phyloP scores from a whole-genome alignment of 2,113 vertebrate genomes.

The Megaleporinus macrocephalus region DNA sequence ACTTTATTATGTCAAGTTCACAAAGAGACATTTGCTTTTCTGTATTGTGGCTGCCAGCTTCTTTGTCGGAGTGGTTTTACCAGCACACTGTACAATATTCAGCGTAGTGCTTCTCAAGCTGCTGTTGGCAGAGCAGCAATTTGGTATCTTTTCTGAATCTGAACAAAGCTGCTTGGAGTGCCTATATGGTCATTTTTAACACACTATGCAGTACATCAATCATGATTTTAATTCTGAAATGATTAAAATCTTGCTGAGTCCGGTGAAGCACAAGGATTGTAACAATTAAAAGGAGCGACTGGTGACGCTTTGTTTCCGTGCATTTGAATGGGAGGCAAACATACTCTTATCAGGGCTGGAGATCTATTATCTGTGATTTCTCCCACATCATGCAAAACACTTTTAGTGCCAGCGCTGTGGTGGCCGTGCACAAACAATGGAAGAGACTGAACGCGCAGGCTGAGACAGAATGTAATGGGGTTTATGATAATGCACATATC shows the following conservation, averaged over 20 bases:
- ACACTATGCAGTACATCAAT: constrained; percentile 8
- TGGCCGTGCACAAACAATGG: neutral
- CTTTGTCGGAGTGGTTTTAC: neutral
- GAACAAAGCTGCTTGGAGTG: neutral
- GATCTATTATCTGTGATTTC: constrained; percentile 57
- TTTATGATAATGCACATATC: neutral
- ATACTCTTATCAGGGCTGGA: constrained; percentile 62
- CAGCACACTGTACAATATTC: neutral
- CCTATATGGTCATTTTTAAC: neutral
- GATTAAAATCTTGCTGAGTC: constrained; percentile 17
- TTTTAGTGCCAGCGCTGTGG: constrained; percentile 23
- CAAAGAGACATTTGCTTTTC: neutral
- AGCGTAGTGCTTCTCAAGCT: neutral
- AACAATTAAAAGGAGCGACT: constrained; percentile 23
- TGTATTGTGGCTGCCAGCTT: neutral
- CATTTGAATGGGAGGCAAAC: constrained; percentile 73
- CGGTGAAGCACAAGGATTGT: constrained; percentile 24
- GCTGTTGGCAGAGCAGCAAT: neutral
- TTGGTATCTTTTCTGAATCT: neutral
- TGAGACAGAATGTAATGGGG: neutral
- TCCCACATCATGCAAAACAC: constrained; percentile 69
- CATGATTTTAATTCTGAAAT: constrained; percentile 45
- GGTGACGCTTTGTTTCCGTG: constrained; percentile 39
- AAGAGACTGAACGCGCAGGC: neutral
- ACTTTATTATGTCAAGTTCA: neutral